These are phyloP conservation scores for Chaunax sp. DNA, from an alignment of 2,797 vertebrate genomes.

Conservation along the genomic window DNA sequence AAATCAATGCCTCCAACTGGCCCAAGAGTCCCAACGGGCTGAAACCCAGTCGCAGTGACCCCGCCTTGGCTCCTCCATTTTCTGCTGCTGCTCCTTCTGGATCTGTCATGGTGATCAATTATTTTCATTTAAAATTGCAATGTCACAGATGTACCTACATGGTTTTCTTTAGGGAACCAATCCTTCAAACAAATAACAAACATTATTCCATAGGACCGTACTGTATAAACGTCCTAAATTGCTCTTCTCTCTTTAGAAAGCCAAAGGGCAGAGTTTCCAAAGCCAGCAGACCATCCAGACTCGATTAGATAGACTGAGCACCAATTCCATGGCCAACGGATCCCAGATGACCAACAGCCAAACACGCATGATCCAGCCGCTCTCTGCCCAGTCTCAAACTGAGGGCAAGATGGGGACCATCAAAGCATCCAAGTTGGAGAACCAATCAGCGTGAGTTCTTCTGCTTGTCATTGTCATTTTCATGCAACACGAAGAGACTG, in stretches of 20 bases:
- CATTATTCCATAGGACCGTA: neutral
- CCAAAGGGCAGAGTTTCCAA: slow-evolving; percentile 37
- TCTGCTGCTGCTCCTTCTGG: neutral
- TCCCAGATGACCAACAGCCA: slow-evolving; percentile 33
- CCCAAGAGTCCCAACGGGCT: slow-evolving; percentile 45
- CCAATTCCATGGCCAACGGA: slow-evolving; percentile 41
- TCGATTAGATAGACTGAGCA: slow-evolving; percentile 41
- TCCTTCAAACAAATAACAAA: slow-evolving; percentile 5
- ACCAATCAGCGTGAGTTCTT: slow-evolving; percentile 68
- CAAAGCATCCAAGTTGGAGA: slow-evolving; percentile 51
- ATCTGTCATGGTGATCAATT: slow-evolving; percentile 45
- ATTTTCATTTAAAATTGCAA: neutral
- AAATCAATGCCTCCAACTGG: slow-evolving; percentile 13
- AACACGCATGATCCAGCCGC: neutral
- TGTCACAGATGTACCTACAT: neutral
- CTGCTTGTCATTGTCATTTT: neutral
- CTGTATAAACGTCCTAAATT: neutral
- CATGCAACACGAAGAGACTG: neutral
- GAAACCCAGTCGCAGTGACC: slow-evolving; percentile 72
- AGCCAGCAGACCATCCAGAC: slow-evolving; percentile 12
- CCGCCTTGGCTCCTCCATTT: slow-evolving; percentile 46
- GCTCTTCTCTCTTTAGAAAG: slow-evolving; percentile 42
- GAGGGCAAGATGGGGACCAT: slow-evolving; percentile 46
- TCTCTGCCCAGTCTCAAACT: slow-evolving; percentile 26
- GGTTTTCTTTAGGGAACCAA: neutral